A percentile compares a stretch with the other conserved stretches of the same genome.
phyloP scores from a whole-genome alignment of 2,888 invertebrate genomes.

The Athalia rosae region DNA sequence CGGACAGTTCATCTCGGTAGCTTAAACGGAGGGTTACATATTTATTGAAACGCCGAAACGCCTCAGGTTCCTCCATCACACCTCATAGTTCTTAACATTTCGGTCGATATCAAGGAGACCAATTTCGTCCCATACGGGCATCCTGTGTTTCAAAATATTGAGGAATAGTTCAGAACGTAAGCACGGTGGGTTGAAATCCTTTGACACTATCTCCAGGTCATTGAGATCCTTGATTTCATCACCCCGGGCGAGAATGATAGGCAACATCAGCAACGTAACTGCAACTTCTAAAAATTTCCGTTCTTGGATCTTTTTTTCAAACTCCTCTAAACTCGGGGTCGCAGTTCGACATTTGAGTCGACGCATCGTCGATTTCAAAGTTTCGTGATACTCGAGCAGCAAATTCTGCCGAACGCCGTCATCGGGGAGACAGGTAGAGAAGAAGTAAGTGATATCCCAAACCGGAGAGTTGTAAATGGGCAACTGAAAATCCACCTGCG shows the following conservation, averaged over 20 bases:
- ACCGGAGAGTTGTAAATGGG: constrained; percentile 72
- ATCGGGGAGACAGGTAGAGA: constrained; percentile 69
- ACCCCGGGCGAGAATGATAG: constrained; percentile 60
- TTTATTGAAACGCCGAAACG: too few species aligned
- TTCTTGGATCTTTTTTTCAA: constrained; percentile 55
- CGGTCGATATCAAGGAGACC: constrained; percentile 9
- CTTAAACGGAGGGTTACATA: not conserved
- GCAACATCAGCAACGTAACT: constrained; percentile 58
- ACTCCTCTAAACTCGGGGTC: constrained; percentile 58
- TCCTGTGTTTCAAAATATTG: constrained; percentile 20
- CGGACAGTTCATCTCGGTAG: not conserved
- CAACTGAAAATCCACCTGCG: constrained; percentile 75
- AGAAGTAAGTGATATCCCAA: constrained; percentile 73
- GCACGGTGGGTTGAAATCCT: constrained; percentile 4
- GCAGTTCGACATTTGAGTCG: constrained; percentile 59
- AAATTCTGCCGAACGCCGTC: constrained; percentile 56
- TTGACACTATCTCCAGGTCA: constrained; percentile 49
- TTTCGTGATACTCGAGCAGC: constrained; percentile 59
- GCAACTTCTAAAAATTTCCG: constrained; percentile 57
- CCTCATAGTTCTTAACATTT: not conserved
- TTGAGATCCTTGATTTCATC: constrained; percentile 56
- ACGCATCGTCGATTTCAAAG: constrained; percentile 58
- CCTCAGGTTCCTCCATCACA: too few species aligned
- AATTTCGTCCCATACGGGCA: constrained; percentile 15
- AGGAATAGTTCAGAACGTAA: not conserved